Evolutionary conservation across 2,888 invertebrate genomes (phyloP).

Genomic region (Pristionchus japonicus): DNA sequence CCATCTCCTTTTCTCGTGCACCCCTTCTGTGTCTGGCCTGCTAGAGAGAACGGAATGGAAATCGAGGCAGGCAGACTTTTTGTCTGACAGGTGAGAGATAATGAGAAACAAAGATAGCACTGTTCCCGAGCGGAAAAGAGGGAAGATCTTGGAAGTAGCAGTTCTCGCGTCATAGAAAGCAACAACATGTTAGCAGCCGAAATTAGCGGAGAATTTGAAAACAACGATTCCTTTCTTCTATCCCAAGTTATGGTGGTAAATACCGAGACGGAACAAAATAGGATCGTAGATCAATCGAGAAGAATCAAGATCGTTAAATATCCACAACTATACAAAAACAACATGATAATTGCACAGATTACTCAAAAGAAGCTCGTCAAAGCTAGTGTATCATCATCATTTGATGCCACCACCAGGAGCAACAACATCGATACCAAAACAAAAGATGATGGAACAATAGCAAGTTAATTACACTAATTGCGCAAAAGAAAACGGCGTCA

Average conservation of each 20-base stretch:
- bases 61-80: not conserved
- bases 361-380: not conserved
- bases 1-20: too few relatives aligned
- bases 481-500: not conserved
- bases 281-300: not conserved
- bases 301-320: not conserved
- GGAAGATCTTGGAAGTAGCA: too few relatives aligned
- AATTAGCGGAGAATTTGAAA: not conserved
- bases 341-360: not conserved
- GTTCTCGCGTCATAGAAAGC: not conserved
- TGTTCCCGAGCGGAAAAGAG: too few relatives aligned
- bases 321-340: too few relatives aligned
- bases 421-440: too few relatives aligned
- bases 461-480: not conserved
- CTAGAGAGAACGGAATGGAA: too few relatives aligned
- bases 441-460: too few relatives aligned
- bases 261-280: not conserved
- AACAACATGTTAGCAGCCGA: not conserved
- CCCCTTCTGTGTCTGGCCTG: too few relatives aligned
- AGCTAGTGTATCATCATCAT: not conserved
- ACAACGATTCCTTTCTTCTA: not conserved
- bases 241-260: not conserved
- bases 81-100: not conserved
- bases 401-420: too few relatives aligned
- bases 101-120: not conserved